Conservation (phyloP, 2,888 invertebrate species). For the Caenorhabditis sp. region DNA sequence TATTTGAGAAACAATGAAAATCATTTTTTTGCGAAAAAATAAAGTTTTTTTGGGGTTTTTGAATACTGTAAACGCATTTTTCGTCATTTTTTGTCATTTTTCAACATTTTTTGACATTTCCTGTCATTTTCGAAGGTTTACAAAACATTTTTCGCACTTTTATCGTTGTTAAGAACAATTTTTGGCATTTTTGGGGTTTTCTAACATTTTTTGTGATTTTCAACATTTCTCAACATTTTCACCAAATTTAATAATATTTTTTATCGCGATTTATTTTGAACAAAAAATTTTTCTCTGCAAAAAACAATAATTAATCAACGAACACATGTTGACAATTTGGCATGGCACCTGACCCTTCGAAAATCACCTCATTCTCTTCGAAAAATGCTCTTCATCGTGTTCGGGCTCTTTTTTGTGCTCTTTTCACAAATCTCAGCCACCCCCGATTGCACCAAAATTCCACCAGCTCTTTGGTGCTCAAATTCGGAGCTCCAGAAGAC, state of each 20-base stretch:
- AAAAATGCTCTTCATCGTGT: conserved; percentile 32
- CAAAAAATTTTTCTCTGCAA: background rate
- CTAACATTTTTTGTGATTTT: no score
- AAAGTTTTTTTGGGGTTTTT: background rate
- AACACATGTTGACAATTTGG: background rate
- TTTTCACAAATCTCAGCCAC: conserved; percentile 12
- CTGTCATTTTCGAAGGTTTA: no score
- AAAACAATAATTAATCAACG: background rate
- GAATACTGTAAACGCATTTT: no score
- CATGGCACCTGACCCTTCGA: background rate
- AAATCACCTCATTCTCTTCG: background rate
- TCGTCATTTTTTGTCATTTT: no score
- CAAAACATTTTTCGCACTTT: no score
- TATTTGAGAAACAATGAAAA: background rate
- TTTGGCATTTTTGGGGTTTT: no score
- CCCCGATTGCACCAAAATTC: conserved; percentile 47
- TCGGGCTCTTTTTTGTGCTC: conserved; percentile 10
- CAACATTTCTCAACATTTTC: no score
- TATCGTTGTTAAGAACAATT: no score
- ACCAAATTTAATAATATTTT: no score
- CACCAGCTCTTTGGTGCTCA: conserved; percentile 56
- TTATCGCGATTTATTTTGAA: no score
- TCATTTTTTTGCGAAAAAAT: background rate
- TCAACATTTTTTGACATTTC: no score
- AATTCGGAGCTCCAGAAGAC: conserved; percentile 46